Evolutionary conservation across 2,113 vertebrate species (phyloP).

Genomic region (Acanthochromis polyacanthus): DNA sequence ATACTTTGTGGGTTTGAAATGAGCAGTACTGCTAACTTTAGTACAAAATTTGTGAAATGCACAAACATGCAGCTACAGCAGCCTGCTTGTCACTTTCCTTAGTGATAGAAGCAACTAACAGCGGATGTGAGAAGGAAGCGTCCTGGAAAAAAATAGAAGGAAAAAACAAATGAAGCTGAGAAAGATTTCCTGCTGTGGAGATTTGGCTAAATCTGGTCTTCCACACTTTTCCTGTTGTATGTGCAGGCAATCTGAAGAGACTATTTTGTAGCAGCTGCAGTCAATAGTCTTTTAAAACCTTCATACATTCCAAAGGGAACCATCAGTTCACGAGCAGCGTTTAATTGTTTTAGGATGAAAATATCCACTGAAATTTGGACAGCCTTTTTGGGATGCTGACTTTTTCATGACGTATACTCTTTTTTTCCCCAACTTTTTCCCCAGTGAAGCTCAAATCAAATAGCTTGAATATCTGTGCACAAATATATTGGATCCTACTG

Average conservation of each 20-base stretch:
- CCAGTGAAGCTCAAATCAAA: background rate
- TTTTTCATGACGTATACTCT: background rate
- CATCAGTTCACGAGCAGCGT: background rate
- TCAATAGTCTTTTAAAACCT: background rate
- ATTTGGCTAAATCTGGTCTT: constrained; percentile 7
- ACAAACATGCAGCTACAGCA: background rate
- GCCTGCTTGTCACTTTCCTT: background rate
- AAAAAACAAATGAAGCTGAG: background rate
- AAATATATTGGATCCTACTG: background rate
- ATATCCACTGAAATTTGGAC: background rate
- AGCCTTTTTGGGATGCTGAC: background rate
- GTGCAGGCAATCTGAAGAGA: background rate
- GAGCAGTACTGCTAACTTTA: constrained; percentile 18
- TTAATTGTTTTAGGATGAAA: background rate
- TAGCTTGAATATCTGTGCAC: background rate
- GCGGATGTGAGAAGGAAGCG: background rate
- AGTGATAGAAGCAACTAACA: background rate
- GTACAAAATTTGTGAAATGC: constrained; percentile 10
- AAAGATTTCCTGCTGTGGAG: constrained; percentile 3
- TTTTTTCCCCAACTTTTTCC: too few relatives aligned
- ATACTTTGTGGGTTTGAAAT: constrained; percentile 9
- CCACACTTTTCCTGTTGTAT: background rate
- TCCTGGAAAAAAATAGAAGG: background rate
- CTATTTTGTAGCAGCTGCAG: background rate
- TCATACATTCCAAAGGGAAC: background rate